Percentiles rank a stretch among this genome's conserved stretches.
These are phyloP conservation scores for Buceros bicornis DNA, from an alignment of 2,797 vertebrate genomes.

Conservation along the genomic window DNA sequence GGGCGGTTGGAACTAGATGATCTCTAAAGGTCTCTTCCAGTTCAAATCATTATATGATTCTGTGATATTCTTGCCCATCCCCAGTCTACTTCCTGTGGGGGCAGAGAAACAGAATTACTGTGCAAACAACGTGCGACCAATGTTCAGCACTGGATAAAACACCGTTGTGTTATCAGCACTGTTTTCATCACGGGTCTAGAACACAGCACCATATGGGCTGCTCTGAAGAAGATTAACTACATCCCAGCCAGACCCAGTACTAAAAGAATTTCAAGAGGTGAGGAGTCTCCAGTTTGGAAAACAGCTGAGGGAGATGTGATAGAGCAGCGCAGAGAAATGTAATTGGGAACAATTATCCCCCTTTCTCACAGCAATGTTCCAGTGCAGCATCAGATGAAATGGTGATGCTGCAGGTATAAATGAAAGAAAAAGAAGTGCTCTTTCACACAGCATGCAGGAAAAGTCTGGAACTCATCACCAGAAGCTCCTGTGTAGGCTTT, in stretches of 20 bases:
- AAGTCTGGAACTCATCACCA: conserved; percentile 16
- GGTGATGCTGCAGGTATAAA: conserved; percentile 22
- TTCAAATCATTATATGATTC: background rate
- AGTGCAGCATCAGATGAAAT: background rate
- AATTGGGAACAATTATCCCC: background rate
- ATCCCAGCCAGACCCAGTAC: background rate
- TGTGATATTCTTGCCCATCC: background rate
- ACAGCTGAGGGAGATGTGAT: background rate
- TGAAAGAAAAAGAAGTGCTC: conserved; percentile 2
- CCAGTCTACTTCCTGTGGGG: background rate
- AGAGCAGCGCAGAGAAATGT: background rate
- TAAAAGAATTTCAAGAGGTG: background rate
- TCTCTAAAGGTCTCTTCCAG: background rate
- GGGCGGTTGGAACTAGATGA: background rate
- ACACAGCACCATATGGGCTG: background rate
- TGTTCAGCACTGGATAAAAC: background rate
- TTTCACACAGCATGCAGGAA: conserved; percentile 10
- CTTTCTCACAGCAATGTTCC: background rate
- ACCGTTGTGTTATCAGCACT: background rate
- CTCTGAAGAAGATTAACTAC: background rate
- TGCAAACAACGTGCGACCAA: background rate
- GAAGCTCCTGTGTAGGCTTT: background rate
- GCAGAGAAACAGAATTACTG: background rate
- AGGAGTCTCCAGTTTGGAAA: background rate
- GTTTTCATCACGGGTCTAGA: background rate